Evolutionary conservation across 1,140 invertebrate species (phyloP).

Genomic region (Caenorhabditis inopinata): DNA sequence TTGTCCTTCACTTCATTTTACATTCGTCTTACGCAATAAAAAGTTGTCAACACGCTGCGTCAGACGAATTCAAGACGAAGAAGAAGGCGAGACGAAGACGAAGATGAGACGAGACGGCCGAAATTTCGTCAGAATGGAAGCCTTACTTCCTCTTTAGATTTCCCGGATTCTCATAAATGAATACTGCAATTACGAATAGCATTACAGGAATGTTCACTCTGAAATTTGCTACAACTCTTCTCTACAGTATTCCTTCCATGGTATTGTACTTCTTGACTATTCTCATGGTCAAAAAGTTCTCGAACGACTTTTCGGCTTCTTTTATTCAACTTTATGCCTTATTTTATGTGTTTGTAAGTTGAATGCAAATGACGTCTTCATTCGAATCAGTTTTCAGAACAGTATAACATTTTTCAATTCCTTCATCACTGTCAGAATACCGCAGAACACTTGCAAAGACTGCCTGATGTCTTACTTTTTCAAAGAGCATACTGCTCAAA

Average conservation of each 20-base stretch:
- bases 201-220: background rate
- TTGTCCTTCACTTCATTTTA: too few species aligned
- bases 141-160: too few species aligned
- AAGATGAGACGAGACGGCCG: too few species aligned
- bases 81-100: too few species aligned
- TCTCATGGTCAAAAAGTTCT: background rate
- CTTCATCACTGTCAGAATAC: background rate
- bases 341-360: constrained; percentile 1
- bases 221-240: background rate
- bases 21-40: too few species aligned
- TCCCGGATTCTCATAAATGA: too few species aligned
- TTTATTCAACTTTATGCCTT: background rate
- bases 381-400: background rate
- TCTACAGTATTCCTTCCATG: constrained; percentile 18
- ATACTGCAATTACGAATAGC: background rate
- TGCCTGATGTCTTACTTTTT: background rate
- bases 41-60: too few species aligned
- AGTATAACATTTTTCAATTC: background rate
- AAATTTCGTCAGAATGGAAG: too few species aligned
- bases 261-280: background rate
- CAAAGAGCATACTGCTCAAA: background rate
- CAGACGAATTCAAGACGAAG: too few species aligned
- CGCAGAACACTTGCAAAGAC: constrained; percentile 4
- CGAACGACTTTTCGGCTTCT: background rate
- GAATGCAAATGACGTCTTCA: background rate